phyloP scores from a whole-genome alignment of 2,888 invertebrate species.

The Andrena chrysosceles region DNA sequence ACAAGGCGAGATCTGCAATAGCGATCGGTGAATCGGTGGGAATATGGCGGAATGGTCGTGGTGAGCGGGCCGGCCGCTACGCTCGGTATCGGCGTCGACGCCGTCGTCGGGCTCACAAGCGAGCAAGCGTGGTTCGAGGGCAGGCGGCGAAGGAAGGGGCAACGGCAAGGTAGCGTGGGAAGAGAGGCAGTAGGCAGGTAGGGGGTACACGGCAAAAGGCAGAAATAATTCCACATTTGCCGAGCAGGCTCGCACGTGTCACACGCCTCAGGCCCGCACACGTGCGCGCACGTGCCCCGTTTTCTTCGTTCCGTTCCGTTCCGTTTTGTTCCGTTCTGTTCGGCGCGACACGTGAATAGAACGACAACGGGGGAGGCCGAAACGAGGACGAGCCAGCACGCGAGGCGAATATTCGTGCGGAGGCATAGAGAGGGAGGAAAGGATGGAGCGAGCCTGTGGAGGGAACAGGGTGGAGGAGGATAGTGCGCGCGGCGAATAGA shows the following conservation, averaged over 20 bases:
- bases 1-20: slow-evolving; percentile 49
- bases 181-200: slow-evolving; percentile 36
- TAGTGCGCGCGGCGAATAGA: slow-evolving; percentile 19
- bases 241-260: slow-evolving; percentile 63
- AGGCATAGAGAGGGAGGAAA: not conserved
- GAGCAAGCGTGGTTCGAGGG: slow-evolving; percentile 62
- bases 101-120: slow-evolving; percentile 52
- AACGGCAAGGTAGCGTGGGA: slow-evolving; percentile 47
- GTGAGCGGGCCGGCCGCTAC: slow-evolving; percentile 4
- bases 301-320: slow-evolving; percentile 16
- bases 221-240: slow-evolving; percentile 72
- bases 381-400: not conserved
- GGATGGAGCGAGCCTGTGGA: slow-evolving; percentile 12
- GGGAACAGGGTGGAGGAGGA: not conserved
- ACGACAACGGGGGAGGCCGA: not conserved
- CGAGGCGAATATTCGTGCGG: slow-evolving; percentile 5
- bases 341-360: slow-evolving; percentile 54
- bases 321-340: too few species aligned
- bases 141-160: slow-evolving; percentile 40
- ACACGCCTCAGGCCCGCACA: slow-evolving; percentile 44
- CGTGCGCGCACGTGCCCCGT: slow-evolving; percentile 52
- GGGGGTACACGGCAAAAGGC: slow-evolving; percentile 57
- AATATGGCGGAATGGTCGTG: slow-evolving; percentile 28
- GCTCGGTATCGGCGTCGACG: slow-evolving; percentile 61
- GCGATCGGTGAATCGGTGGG: slow-evolving; percentile 49